Evolutionary conservation across 2,888 invertebrate genomes (phyloP), one percentile per base, ranked within the genome.

Genomic region (Ischnus inquisitorius): DNA sequence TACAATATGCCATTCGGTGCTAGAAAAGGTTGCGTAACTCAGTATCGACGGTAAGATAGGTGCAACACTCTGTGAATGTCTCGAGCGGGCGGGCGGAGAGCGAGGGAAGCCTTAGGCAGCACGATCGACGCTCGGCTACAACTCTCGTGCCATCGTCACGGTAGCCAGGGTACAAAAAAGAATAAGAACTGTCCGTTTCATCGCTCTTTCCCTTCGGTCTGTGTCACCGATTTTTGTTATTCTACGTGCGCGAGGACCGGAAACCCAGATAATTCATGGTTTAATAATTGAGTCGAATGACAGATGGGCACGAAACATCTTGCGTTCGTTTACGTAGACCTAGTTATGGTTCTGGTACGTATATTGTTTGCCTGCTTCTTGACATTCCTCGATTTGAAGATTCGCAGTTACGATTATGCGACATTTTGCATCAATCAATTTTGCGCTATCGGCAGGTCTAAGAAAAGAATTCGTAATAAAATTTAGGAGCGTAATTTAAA

Each of bases 41-140:
- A 39, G 28, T 46, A 79, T 71, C 19, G 28, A 57, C 41, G 51
- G 22, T 1, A 71, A 51, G 46, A 34, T 5, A 62, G 48, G 39
- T 22, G 46, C 6, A 22, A 10, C 54, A 54, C 28, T 22, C 57
- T 6, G 64, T 64, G 64, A 64, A 39, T 4, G 19, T 39, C 54
- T 57, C 22, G 43, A 72, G 65, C 34, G 43, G 22, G 54, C 48
- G 41, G 3, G n/a, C 16, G 54, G 39, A 2, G 65, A 65, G 22
- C 22, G 48, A 64, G 16, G 41, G 79, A 74, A 80, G 79, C 74
- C 67, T 60, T 80, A 68, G 60, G 60, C 41, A 67, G 48, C n/a
- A 68, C 46, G 43, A 80, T 67, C 74, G 67, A 68, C 65, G 43
- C 65, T 28, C 19, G n/a, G 48, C 57, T 43, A 48, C 14, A n/a